Base-by-base conservation (phyloP, 2,888 invertebrate genomes). In the Scaptomyza polygonia region DNA sequence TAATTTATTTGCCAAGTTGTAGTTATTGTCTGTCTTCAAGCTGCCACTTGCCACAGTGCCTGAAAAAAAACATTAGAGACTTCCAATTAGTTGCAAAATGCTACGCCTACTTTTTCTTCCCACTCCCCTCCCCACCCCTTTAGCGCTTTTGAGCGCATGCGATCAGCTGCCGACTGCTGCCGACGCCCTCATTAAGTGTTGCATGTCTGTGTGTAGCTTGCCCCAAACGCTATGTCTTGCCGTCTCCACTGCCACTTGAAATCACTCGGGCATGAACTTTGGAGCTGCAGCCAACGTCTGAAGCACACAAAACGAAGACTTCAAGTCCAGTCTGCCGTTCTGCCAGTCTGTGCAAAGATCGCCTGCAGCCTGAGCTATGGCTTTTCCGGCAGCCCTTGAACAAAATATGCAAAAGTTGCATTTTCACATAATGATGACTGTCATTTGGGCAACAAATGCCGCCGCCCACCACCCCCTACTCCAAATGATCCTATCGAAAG, bases 171-270 rank as follows among this genome's bases (percentile, higher is more conserved):
- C 64, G n/a, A 56, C 51, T 56, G 64, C 52, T 56, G 64, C 42
- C 59, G 82, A 82, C 85, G 87, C 87, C 85, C 86, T 83, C 82
- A 83, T 83, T 83, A 83, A 83, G 87, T 85, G 87, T 83, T 87
- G 82, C 82, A 83, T 83, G 82, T 82, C 61, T 75, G 66, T 47
- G 44, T 14, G 66, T 51, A 44, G 67, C 39, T 59, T 56, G 77
- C 62, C 52, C 54, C 75, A 65, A 62, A 42, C 57, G 65, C 55
- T n/a, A 21, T 44, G 54, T 59, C 67, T 75, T 42, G 54, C 63
- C 42, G 79, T 72, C 64, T 65, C 43, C 64, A 62, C 43, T 57
- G 65, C 63, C 76, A 69, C 75, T 78, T 53, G 70, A 69, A 82
- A 85, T 87, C 82, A 83, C 67, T 83, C 86, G 87, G 69, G 82